phyloP scores from a whole-genome alignment of 2,797 vertebrate genomes.

The Scarus forsteni region DNA sequence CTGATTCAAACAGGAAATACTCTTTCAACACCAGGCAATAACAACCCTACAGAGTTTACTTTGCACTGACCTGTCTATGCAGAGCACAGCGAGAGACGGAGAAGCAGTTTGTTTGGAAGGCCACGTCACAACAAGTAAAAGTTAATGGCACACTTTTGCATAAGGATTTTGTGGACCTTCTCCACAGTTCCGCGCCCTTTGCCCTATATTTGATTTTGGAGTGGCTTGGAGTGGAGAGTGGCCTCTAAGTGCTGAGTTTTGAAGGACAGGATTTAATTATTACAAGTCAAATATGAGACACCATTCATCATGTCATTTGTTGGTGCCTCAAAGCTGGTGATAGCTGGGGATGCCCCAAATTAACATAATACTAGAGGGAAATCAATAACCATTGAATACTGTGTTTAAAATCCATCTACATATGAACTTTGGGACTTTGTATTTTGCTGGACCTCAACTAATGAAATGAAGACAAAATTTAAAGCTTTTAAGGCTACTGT shows the following conservation, averaged over 20 bases:
- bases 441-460: no score
- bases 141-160: slow-evolving; percentile 31
- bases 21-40: slow-evolving; percentile 78
- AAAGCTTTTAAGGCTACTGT: no score
- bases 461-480: no score
- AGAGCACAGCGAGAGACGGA: slow-evolving; percentile 33
- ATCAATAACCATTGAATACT: no score
- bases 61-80: slow-evolving; percentile 54
- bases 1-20: slow-evolving; percentile 79
- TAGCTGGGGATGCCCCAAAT: no score
- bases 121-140: slow-evolving; percentile 52
- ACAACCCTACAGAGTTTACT: slow-evolving; percentile 76
- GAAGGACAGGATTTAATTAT: neutral
- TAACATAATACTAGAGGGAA: no score
- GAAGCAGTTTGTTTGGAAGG: slow-evolving; percentile 46
- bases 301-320: neutral
- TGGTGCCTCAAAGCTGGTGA: no score
- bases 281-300: neutral
- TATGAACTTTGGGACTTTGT: no score
- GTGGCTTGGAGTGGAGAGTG: neutral
- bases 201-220: neutral
- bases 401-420: no score
- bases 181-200: neutral
- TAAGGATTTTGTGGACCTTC: slow-evolving; percentile 1
- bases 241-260: neutral